These are phyloP conservation scores for Cephalophus harveyi DNA, from an alignment of 2,113 vertebrate species.

Conservation along the genomic window DNA sequence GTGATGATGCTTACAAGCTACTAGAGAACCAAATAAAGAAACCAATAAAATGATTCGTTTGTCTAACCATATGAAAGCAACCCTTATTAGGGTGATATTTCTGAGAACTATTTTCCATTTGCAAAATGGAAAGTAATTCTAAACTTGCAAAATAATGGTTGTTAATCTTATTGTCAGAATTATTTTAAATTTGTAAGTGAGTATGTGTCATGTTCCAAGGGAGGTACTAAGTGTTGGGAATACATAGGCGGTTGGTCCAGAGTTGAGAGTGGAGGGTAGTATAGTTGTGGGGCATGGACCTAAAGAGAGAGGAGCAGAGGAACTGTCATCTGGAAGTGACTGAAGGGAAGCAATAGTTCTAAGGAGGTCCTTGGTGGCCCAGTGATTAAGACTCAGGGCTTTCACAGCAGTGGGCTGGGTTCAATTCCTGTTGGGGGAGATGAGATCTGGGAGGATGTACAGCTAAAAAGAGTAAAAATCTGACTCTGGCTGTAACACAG, in stretches of 20 bases:
- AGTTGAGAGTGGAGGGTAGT: not conserved
- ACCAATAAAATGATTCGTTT: not conserved
- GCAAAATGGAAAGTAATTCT: not conserved
- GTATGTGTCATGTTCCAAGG: not conserved
- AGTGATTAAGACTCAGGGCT: not conserved
- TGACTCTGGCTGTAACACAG: not conserved
- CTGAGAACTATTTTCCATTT: not conserved
- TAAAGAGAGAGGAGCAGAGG: not conserved
- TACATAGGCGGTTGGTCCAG: not conserved
- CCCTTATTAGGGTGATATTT: not conserved
- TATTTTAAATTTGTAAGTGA: not conserved
- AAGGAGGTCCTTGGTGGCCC: not conserved
- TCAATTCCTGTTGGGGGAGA: not conserved
- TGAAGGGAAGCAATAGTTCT: not conserved
- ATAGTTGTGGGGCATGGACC: not conserved
- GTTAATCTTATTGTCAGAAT: not conserved
- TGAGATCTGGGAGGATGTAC: not conserved
- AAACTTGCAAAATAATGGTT: not conserved
- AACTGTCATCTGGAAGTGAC: not conserved
- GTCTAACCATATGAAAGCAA: not conserved
- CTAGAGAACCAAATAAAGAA: not conserved
- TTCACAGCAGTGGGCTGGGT: not conserved
- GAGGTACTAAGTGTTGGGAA: not conserved
- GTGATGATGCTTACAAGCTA: not conserved
- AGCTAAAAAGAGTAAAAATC: not conserved